Evolutionary conservation across 92 coral and sea anemone genomes (phyloP), one percentile per base, ranked within the genome.

Genomic region (Zoanthus solanderi): DNA sequence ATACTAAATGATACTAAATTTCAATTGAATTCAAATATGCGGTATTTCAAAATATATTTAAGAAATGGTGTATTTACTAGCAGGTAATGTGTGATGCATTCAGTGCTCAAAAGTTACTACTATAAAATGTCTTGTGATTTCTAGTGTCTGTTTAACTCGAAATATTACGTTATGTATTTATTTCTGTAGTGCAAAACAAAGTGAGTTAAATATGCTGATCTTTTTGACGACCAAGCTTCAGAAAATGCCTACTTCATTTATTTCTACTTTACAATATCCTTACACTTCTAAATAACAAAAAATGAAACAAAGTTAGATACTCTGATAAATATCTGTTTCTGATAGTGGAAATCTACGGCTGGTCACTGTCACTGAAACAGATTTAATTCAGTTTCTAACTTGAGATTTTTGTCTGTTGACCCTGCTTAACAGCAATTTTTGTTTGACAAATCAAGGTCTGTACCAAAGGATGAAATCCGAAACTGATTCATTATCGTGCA

Each of bases 311-410:
- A 58, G 65, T 58, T 58, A 58, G 65, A 13, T 58, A 58, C n/a
- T 58, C n/a, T 58, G 65, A 58, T 58, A 58, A 58, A 58, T 58
- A 58, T 58, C 65, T 58, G 65, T 58, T 58, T 58, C 65, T 58
- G 65, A 34, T 15, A 58, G 4, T 13, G 65, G 16, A 58, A 58
- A 58, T 9, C 65, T 6, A 58, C 5, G 18, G 6, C 65, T 58
- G 65, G 5, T 0, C n/a, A 14, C 10, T 58, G 65, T 58, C 15
- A 58, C 65, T 58, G 65, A 58, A 16, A 58, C n/a, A 14, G 65
- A n/a, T 16, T 58, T 58, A 58, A 58, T 58, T 58, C 23, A 23
- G 23, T 23, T 58, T 58, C 65, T 58, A 16, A 58, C 65, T 58
- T 58, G 65, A 58, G 23, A 58, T 14, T 58, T 58, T n/a, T 58